Evolutionary conservation across 2,797 vertebrate genomes (phyloP), one percentile per base, ranked within the genome.

Genomic region (Aselliscus stoliczkanus): DNA sequence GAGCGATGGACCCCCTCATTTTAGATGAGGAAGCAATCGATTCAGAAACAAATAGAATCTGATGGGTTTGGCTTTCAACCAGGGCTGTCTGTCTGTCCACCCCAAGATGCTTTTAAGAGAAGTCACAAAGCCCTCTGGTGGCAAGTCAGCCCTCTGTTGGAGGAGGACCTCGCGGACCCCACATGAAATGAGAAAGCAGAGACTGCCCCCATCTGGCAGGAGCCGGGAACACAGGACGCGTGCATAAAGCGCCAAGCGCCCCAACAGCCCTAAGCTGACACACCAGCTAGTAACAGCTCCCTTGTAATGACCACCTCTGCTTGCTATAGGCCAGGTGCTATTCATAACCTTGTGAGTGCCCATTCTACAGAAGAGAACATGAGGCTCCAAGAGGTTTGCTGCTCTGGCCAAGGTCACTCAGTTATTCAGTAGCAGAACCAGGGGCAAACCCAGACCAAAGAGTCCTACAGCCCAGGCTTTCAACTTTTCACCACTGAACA

Each of bases 181-280:
- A 0, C 0, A 29, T 27, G 76, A 21, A 52, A 93, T 83, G 60
- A 84, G 65, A 75, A 84, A 15, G 94, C 54, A 4, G 92, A 20
- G 80, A 58, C 79, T 89, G 94, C 97, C 97, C 94, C 87, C 97
- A 1, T 52, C 93, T 96, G 97, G 94, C 3, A 0, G 44, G 39
- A 77, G 5, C 27, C 17, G 2, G 79, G 56, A 93, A 44, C n/a
- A 14, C 0, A 60, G 10, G 18, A 37, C 27, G 17, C 21, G 0
- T 5, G 15, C 11, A 15, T 25, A 21, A 31, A 80, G 54, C 81
- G 27, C 42, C 34, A 2, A 8, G 17, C 64, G 23, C 44, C 29
- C 31, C 3, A 8, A 50, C 13, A 20, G 34, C 34, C 47, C 44
- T 4, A 42, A 1, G 8, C 8, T 3, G 7, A 4, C 10, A 6